Evolutionary conservation across 2,797 vertebrate genomes (phyloP), one percentile per base, ranked within the genome.

Genomic region (Stomatorhinus walkeri): DNA sequence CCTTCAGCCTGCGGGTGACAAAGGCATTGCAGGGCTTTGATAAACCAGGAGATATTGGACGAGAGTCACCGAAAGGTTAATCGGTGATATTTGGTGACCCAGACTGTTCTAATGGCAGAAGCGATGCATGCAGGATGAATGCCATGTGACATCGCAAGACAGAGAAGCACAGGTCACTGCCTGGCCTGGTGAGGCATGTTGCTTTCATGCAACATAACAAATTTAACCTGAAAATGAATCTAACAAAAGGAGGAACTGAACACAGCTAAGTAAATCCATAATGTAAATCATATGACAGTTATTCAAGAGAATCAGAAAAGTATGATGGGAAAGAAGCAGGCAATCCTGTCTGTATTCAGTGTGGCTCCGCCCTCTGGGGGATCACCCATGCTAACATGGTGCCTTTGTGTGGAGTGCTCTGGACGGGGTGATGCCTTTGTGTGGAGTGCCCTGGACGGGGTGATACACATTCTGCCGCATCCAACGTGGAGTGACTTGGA

Each of bases 381-480:
- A 92, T 90, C 91, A 91, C 3, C 1, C 22, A 48, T 87, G 85
- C 81, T 89, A 91, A 90, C 88, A 56, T 89, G 89, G 4, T 1
- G 4, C 88, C 85, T 81, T 91, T 92, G 90, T 92, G 91, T 92
- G 19, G 88, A 32, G 68, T 90, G 88, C 28, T 40, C 56, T 61
- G 56, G 16, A 19, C 19, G 6, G 12, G 81, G 68, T 83, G 10
- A 40, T 32, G 28, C 28, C 28, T 32, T 32, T 32, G 28, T 32
- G 28, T 32, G 28, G 28, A 32, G 28, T 32, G 28, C 28, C 28
- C 28, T 32, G 28, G 28, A 32, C 28, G 28, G 28, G 28, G 28
- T 32, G 28, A 32, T 40, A n/a, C n/a, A n/a, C n/a, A n/a, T n/a
- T n/a, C n/a, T n/a, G n/a, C n/a, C n/a, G n/a, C n/a, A n/a, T n/a